Evolutionary conservation across 2,113 vertebrate genomes (phyloP), one percentile per base, ranked within the genome.

Genomic region (Mesembrinibis cayennensis): DNA sequence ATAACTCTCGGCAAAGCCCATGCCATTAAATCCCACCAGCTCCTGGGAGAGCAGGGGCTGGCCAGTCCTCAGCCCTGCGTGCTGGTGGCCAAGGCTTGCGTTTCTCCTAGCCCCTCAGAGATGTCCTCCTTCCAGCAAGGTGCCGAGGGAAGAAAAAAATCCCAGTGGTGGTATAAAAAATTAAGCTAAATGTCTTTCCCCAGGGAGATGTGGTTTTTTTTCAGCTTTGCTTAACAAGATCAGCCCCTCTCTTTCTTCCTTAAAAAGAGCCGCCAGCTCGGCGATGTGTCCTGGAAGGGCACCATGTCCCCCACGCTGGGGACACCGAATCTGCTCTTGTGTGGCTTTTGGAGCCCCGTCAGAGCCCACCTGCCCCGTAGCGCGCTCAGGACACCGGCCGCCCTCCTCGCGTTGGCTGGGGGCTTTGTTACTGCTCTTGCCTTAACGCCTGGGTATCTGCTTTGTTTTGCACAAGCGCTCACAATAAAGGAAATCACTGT

Each of bases 331-430:
- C 16, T 40, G 21, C 18, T 52, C 25, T 20, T 34, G 8, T 6
- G 9, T 6, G 25, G 44, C 40, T 49, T 67, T 30, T 77, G 62
- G 67, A 73, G 44, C 20, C 17, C 17, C 6, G 3, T 16, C 40
- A 21, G 36, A n/a, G 29, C 29, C 7, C 32, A 3, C 13, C 27
- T 73, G 17, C 22, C 56, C 32, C 1, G 0, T 5, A 53, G 22
- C 1, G 1, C 2, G 0, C 5, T 36, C 2, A 2, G 23, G 45
- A 23, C 7, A 22, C 8, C 0, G 0, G 8, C 44, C 1, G 0
- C 44, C 9, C 29, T 42, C 14, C 32, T 67, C 19, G 6, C 2
- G 0, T 6, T n/a, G 34, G 27, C 25, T 67, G 27, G 16, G 25
- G 12, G 16, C 16, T 72, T 22, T 49, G 21, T 50, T 45, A 14